Conservation (phyloP, 2,113 vertebrate genomes). For the Catharus fuscescens region DNA sequence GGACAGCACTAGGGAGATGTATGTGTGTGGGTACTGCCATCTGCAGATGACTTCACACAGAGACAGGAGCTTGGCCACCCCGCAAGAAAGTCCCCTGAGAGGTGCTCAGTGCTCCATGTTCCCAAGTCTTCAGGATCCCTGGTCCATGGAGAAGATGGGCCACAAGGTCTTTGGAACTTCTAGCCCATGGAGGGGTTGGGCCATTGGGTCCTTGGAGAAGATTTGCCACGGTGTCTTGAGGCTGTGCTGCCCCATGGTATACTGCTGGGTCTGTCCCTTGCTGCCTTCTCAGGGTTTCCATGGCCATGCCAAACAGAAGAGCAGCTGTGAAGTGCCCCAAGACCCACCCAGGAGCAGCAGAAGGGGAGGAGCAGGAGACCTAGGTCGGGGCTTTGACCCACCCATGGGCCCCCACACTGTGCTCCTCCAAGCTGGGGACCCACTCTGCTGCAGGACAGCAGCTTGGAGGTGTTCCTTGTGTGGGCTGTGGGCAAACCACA, state of each 20-base stretch:
- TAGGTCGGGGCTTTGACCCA: not conserved
- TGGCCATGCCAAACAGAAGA: not conserved
- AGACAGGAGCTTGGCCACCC: not conserved
- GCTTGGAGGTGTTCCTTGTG: not conserved
- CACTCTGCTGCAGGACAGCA: not conserved
- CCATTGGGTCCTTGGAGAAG: not conserved
- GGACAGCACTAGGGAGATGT: not conserved
- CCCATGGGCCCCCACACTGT: rapidly evolving
- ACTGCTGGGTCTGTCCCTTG: not conserved
- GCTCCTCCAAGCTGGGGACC: not conserved
- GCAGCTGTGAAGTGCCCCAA: not conserved
- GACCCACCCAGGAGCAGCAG: not conserved
- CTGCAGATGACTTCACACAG: not conserved
- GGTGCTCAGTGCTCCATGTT: not conserved
- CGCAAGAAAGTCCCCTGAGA: rapidly evolving
- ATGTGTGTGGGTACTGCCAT: not conserved
- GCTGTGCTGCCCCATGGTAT: not conserved
- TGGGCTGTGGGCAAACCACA: not conserved
- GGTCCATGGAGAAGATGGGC: not conserved
- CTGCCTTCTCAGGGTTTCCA: rapidly evolving
- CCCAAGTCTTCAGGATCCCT: not conserved
- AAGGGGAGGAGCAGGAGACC: not conserved
- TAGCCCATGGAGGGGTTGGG: not conserved
- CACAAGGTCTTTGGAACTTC: not conserved
- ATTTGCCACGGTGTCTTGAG: rapidly evolving